Conservation (phyloP, 1,140 invertebrate species). For the Heterodera schachtii region DNA sequence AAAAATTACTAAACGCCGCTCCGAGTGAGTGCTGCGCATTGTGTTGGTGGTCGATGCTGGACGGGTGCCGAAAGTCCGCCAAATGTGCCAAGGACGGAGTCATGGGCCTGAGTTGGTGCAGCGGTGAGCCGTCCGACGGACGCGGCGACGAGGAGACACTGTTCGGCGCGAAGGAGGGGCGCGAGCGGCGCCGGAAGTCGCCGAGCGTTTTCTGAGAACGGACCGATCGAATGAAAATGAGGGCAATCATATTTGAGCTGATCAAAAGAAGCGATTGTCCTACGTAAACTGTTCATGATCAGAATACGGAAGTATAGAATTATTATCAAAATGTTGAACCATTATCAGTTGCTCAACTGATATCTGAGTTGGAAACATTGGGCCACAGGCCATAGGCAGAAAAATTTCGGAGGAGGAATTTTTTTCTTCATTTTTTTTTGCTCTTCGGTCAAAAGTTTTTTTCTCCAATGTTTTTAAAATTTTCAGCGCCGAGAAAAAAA, state of each 20-base stretch:
- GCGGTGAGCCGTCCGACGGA: conserved; percentile 8
- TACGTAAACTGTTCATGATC: too few relatives aligned
- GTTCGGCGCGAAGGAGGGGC: not conserved
- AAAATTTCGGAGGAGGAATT: too few relatives aligned
- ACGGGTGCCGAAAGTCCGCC: conserved; percentile 18
- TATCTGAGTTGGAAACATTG: too few relatives aligned
- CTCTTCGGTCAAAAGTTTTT: too few relatives aligned
- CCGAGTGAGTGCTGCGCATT: not conserved
- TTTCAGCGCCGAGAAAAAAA: too few relatives aligned
- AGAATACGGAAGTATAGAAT: too few relatives aligned
- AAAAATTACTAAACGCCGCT: not conserved
- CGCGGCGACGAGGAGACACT: conserved; percentile 7
- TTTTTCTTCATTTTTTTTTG: too few relatives aligned
- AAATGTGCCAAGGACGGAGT: not conserved
- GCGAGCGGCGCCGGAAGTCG: conserved; percentile 18
- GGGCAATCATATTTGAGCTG: not conserved
- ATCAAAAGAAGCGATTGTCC: not conserved
- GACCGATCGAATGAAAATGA: too few relatives aligned
- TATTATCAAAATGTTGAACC: too few relatives aligned
- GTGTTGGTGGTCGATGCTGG: not conserved
- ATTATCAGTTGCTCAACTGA: too few relatives aligned
- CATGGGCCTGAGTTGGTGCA: conserved; percentile 18
- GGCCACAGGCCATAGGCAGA: too few relatives aligned
- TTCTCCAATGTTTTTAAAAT: too few relatives aligned
- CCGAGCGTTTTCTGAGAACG: conserved; percentile 9